Percentiles rank a stretch among this genome's conserved stretches.
Conservation (phyloP, 1,140 invertebrate genomes). For the Zeugodacus cucurbitae region DNA sequence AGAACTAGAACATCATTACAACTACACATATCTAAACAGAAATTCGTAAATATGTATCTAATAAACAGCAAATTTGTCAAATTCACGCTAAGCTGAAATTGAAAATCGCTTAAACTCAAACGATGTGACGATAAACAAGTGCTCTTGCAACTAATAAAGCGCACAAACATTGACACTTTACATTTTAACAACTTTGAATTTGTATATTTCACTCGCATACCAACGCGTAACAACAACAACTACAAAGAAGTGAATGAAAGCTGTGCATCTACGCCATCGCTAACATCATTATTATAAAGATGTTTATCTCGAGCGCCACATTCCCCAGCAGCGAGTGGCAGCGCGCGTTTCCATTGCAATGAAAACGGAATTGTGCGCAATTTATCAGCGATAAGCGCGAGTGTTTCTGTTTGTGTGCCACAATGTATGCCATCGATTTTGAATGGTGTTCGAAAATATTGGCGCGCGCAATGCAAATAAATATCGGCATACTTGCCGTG, state of each 20-base stretch:
- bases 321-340: neutral
- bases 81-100: neutral
- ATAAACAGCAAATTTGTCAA: neutral
- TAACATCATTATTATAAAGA: neutral
- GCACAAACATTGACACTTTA: neutral
- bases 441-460: conserved; percentile 35
- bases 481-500: neutral
- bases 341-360: neutral
- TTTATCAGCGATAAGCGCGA: conserved; percentile 20
- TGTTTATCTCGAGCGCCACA: conserved; percentile 3
- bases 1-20: neutral
- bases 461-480: conserved; percentile 27
- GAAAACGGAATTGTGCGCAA: conserved; percentile 4
- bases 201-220: neutral
- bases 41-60: neutral
- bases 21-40: neutral
- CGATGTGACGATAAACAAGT: neutral
- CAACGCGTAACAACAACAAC: neutral
- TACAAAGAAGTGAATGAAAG: neutral
- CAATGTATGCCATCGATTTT: conserved; percentile 9
- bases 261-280: neutral
- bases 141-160: neutral
- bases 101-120: neutral
- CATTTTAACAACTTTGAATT: neutral
- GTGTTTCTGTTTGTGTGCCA: neutral